phyloP scores from a whole-genome alignment of 1,140 invertebrate genomes.

The Bilobella aurantiaca region DNA sequence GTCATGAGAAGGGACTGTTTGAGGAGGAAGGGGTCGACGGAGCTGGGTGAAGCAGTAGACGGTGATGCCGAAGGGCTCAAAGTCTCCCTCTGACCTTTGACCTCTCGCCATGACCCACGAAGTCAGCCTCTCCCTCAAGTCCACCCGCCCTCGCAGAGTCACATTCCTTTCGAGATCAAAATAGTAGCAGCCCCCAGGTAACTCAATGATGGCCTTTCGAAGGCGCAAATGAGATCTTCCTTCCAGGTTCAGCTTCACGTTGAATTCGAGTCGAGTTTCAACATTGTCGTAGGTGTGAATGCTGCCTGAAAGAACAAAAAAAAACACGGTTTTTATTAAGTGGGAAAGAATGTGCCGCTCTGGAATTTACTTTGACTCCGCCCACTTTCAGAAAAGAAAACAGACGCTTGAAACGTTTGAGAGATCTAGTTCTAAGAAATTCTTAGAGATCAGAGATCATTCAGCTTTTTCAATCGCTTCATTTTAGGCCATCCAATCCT shows the following conservation, averaged over 20 bases:
- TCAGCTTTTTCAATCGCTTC: no score
- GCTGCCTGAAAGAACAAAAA: background rate
- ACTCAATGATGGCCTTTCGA: background rate
- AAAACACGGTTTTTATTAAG: background rate
- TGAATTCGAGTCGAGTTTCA: background rate
- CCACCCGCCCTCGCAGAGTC: background rate
- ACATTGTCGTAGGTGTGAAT: background rate
- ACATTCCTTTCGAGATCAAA: background rate
- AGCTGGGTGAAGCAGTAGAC: background rate
- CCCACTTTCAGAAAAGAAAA: no score
- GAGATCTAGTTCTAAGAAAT: no score
- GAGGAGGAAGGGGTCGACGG: background rate
- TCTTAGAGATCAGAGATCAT: no score
- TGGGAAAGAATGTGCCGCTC: no score
- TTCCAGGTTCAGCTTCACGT: background rate
- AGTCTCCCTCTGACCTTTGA: background rate
- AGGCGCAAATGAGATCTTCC: background rate
- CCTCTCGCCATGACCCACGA: background rate
- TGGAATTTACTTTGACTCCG: no score
- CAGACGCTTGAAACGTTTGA: no score
- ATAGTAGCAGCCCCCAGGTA: constrained; percentile 5
- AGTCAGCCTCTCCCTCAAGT: background rate
- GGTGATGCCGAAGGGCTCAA: background rate
- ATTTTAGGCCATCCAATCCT: no score
- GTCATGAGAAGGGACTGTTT: background rate